Base-by-base conservation (phyloP, 2,888 invertebrate genomes). In the Phalera bucephala region DNA sequence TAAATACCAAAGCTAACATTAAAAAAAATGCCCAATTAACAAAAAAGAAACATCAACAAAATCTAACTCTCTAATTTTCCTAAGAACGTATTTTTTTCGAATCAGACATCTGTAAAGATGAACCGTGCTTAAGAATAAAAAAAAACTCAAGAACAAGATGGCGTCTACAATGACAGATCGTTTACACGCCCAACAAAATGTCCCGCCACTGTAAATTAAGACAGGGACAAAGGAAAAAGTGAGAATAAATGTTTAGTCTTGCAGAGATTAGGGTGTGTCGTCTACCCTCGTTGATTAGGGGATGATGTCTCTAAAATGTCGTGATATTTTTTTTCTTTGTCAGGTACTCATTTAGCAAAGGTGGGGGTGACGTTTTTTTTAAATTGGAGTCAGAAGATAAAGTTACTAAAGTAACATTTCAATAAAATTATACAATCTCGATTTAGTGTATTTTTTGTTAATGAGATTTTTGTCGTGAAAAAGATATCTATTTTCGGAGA, bases 121-220 rank as follows among this genome's bases (percentile, higher is more conserved):
- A 75, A 68, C 59, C 15, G 11, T 62, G 45, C 47, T 63, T 58
- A 52, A 55, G 64, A 60, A 53, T 48, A 59, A 64, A 56, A 60
- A 72, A 72, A 72, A 75, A 70, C 64, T 62, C 62, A 51, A 47
- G 32, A 52, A 55, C 64, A 60, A 63, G 47, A 66, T 66, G 69
- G 72, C 69, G 64, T 55, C 51, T 55, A 62, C 61, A 65, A 67
- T 85, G 85, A 87, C 87, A 86, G 86, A 85, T 86, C 74, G 83
- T 75, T 85, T 80, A 85, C 88, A 86, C 53, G 61, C 57, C 53
- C 64, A 48, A 77, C 74, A 77, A 74, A 80, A 83, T 82, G 83
- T 81, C 79, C 46, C 52, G 74, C 71, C 78, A 74, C 76, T 70
- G 57, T 61, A 48, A 61, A 58, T 58, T 58, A 58, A 53, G 62